Percentiles rank a stretch among this genome's conserved stretches.
Evolutionary conservation across 2,113 vertebrate genomes (phyloP).

Genomic region (Thinocorus orbignyianus): DNA sequence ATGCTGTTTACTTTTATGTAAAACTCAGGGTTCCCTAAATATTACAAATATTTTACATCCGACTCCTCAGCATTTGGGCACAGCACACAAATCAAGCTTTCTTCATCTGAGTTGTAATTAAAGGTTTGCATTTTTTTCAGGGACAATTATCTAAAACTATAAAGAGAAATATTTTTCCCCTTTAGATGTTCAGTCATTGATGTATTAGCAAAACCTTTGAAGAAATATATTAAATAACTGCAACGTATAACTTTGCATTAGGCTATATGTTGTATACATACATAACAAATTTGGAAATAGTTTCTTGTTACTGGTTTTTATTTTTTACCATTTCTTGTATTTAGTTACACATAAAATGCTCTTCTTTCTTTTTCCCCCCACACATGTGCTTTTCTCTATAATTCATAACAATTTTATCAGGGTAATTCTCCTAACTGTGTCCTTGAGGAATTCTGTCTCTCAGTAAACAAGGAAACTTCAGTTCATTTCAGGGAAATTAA

Average conservation of each 20-base stretch:
- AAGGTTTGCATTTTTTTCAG: constrained; percentile 81
- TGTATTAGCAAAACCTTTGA: constrained; percentile 77
- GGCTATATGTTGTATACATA: constrained; percentile 25
- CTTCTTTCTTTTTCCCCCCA: not conserved
- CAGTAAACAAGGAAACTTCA: not conserved
- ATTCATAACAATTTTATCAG: constrained; percentile 71
- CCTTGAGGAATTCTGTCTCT: constrained; percentile 52
- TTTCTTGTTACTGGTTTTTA: constrained; percentile 48
- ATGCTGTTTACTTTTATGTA: constrained; percentile 99
- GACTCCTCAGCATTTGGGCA: constrained; percentile 82
- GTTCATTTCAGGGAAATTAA: not conserved
- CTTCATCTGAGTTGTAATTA: constrained; percentile 86
- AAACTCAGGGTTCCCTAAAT: constrained; percentile 93
- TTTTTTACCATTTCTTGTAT: constrained; percentile 55
- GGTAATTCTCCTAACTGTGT: constrained; percentile 64
- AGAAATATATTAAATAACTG: constrained; percentile 63
- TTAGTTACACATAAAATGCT: constrained; percentile 73
- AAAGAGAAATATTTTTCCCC: constrained; percentile 79
- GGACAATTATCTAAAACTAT: constrained; percentile 84
- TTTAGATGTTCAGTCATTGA: constrained; percentile 77
- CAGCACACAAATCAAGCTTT: constrained; percentile 82
- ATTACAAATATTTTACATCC: constrained; percentile 93
- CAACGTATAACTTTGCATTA: constrained; percentile 51
- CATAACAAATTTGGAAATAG: constrained; percentile 24
- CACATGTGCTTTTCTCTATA: constrained; percentile 51